Base-by-base conservation (phyloP, 2,888 invertebrate species). In the Brachyopa scutellaris region DNA sequence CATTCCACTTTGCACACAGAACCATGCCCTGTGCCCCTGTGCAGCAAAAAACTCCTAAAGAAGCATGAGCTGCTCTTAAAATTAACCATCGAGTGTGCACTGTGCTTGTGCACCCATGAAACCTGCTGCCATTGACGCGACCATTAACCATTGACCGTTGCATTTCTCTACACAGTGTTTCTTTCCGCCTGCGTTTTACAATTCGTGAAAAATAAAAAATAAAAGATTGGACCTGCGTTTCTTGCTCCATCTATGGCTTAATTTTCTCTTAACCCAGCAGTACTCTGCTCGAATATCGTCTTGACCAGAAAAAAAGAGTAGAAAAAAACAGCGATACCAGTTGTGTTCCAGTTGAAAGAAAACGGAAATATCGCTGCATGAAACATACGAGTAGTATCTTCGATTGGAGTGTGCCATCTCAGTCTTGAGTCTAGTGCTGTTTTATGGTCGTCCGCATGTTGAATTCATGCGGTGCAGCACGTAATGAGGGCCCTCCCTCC, bases 361-460 rank as follows among this genome's bases (percentile, higher is more conserved):
- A 70, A 59, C 70, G 59, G 59, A 59, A 70, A 70, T 59, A 59
- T 70, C 29, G 49, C 31, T 47, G 47, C 69, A 67, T 47, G 31
- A 13, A 26, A 57, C 69, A 6, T n/a, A 26, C 26, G 26, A 26
- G 26, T 47, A 29, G 57, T 51, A 70, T 70, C 59, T 70, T 59
- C 70, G 59, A 59, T 59, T 59, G 70, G 70, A 70, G 70, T 70
- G 70, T 70, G 70, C 70, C 70, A 70, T 70, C 70, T 70, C 23
- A 26, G 59, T 17, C 38, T 38, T 49, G 69, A 26, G 59, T 17
- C 38, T 38, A 59, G 69, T 70, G 69, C 49, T 51, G 70, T 38
- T 59, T 59, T 59, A 59, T 70, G 59, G 70, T 21, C 59, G 40
- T 70, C 57, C 49, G 31, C 69, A 49, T 29, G 47, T 23, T 47